A percentile compares a stretch with the other conserved stretches of the same genome.
Evolutionary conservation across 2,113 vertebrate genomes (phyloP).

Genomic region (Myiozetetes cayanensis): DNA sequence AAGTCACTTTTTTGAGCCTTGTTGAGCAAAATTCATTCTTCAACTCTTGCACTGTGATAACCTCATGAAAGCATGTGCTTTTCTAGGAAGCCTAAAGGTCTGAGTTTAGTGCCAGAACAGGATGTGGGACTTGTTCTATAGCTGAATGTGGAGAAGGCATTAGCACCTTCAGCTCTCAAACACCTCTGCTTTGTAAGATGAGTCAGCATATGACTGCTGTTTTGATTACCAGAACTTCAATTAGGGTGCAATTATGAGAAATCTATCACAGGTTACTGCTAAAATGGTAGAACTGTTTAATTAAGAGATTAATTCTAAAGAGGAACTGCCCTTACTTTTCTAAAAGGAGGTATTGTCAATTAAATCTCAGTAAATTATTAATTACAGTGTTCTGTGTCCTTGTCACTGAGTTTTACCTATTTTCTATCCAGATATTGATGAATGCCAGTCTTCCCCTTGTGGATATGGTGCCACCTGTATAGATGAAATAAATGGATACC

Average conservation of each 20-base stretch:
- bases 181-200: neutral
- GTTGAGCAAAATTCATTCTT: neutral
- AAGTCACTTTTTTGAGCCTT: neutral
- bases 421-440: conserved; percentile 85
- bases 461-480: conserved; percentile 89
- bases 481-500: conserved; percentile 90
- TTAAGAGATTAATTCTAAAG: neutral
- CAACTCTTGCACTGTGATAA: neutral
- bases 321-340: neutral
- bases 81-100: neutral
- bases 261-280: neutral
- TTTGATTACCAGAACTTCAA: neutral
- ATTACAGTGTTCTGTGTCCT: neutral
- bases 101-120: neutral
- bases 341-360: neutral
- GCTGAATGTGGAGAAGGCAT: neutral
- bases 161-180: neutral
- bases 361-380: neutral
- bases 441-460: conserved; percentile 94
- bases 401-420: neutral
- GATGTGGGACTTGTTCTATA: neutral
- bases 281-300: neutral
- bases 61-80: neutral
- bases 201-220: neutral
- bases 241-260: neutral